phyloP scores from a whole-genome alignment of 2,797 vertebrate species.

The Yasuhikotakia modesta region DNA sequence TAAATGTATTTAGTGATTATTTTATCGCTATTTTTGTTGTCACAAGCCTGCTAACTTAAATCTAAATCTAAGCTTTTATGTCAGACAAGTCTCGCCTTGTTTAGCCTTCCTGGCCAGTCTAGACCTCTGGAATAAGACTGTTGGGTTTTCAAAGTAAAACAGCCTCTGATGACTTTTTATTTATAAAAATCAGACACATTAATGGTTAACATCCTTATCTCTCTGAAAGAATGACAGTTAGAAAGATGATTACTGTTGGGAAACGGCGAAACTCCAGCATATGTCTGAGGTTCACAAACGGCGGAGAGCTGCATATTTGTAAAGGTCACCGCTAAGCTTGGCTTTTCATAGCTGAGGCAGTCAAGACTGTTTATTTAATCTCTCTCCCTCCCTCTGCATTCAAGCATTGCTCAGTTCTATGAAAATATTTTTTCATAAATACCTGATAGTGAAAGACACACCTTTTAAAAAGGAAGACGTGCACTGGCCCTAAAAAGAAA shows the following conservation, averaged over 20 bases:
- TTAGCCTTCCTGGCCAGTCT: constrained; percentile 10
- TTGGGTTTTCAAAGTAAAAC: constrained; percentile 38
- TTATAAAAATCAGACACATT: not conserved
- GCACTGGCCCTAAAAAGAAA: not conserved
- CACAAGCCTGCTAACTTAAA: not conserved
- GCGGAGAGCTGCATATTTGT: constrained; percentile 32
- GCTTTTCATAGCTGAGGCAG: constrained; percentile 28
- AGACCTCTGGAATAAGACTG: constrained; percentile 46
- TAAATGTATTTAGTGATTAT: too few species aligned
- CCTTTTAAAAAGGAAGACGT: not conserved
- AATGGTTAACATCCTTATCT: constrained; percentile 47
- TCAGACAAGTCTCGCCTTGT: not conserved
- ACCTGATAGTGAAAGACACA: not conserved
- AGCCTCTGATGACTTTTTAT: constrained; percentile 22
- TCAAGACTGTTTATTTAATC: constrained; percentile 38
- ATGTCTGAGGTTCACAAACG: constrained; percentile 35
- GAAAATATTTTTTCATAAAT: not conserved
- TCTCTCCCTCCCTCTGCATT: not conserved
- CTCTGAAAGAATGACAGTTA: constrained; percentile 19
- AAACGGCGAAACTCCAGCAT: constrained; percentile 42
- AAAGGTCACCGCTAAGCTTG: constrained; percentile 47
- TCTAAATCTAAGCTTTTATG: not conserved
- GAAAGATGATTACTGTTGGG: constrained; percentile 15
- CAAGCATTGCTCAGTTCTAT: constrained; percentile 11
- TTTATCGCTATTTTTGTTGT: too few species aligned